These are phyloP conservation scores for Anthoptus insignis DNA, from an alignment of 2,888 invertebrate genomes.

Conservation along the genomic window DNA sequence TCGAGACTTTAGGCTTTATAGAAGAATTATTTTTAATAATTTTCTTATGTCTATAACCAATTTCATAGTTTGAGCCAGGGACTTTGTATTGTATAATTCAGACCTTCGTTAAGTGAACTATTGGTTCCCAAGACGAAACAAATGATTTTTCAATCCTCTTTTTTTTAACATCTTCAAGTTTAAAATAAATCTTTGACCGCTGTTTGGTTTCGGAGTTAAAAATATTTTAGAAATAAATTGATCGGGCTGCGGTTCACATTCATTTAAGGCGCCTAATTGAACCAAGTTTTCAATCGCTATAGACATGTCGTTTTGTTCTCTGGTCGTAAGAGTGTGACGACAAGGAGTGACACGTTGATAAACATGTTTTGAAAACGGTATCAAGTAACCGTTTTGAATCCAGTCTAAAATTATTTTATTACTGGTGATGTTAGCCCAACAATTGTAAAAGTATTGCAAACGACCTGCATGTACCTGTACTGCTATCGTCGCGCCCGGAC, in stretches of 20 bases:
- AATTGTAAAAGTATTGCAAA: not conserved
- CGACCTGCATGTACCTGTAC: conserved; percentile 3
- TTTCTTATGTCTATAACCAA: too few relatives aligned
- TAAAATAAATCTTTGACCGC: not conserved
- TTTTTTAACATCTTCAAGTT: too few relatives aligned
- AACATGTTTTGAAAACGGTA: not conserved
- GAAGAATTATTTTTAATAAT: too few relatives aligned
- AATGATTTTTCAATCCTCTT: too few relatives aligned
- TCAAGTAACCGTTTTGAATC: not conserved
- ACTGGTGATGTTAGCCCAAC: not conserved
- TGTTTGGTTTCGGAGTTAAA: not conserved
- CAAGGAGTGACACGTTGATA: not conserved
- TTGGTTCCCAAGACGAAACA: too few relatives aligned
- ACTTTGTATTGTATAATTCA: too few relatives aligned
- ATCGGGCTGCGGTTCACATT: not conserved
- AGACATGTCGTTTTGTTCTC: not conserved
- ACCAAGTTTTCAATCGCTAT: not conserved
- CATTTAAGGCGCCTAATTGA: not conserved
- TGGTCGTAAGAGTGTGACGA: not conserved
- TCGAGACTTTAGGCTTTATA: too few relatives aligned
- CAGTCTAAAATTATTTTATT: conserved; percentile 2
- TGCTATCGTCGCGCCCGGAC: not conserved
- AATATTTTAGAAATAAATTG: not conserved
- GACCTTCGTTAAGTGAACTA: too few relatives aligned
- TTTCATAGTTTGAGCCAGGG: too few relatives aligned